Base-by-base conservation (phyloP, 2,113 vertebrate genomes). In the Plecturocebus donacophilus region DNA sequence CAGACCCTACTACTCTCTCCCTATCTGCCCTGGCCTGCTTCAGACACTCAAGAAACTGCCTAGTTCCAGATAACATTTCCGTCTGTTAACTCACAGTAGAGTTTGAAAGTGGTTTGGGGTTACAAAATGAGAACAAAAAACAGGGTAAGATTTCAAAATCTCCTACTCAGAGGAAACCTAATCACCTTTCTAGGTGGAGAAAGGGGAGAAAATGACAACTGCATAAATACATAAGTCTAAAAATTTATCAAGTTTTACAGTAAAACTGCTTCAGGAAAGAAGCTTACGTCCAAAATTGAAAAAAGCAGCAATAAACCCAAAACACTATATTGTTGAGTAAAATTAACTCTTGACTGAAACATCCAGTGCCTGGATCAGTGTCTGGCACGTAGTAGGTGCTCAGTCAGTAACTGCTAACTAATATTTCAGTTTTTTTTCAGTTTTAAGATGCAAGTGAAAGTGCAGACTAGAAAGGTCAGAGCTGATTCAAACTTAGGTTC, bases 121-220 rank as follows among this genome's bases (percentile, higher is more conserved):
- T 90, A 73, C 3, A 70, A 71, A 92, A 68, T 82, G 42, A 86
- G 25, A 90, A 80, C 19, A n/a, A 70, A 82, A 61, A 38, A 17
- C 17, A 83, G 16, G 30, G 21, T 70, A 75, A 73, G 47, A 87
- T 52, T 96, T 87, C 75, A 85, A 95, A 95, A 86, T 54, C 47
- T 90, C n/a, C 58, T 91, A 87, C 9, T 77, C 54, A 61, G 42
- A 91, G 61, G 76, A 49, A 61, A 19, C 3, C 47, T 58, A 58
- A 79, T 32, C 19, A 73, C 6, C 35, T 42, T n/a, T 84, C 7
- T 8, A 23, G 3, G 58, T 17, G 6, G n/a, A 35, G 66, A 86
- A 90, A 7, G 20, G 38, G 25, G 35, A 80, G 42, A 88, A 21
- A 14, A 70, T 9, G 47, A 54, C 38, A 88, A 20, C 40, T 68